Conservation (phyloP, 2,113 vertebrate species). For the Aptenodytes patagonicus region DNA sequence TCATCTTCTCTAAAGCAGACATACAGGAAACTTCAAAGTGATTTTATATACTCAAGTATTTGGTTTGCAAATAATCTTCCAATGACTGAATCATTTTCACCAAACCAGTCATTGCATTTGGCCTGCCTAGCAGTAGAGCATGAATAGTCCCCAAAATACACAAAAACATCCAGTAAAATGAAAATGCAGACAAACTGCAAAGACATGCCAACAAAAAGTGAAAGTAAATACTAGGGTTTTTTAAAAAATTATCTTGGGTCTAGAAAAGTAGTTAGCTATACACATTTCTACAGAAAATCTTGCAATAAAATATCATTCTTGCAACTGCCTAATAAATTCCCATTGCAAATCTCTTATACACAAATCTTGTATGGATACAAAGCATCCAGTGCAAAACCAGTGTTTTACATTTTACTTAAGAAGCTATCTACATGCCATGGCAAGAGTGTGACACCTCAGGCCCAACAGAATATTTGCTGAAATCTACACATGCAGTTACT, state of each 20-base stretch:
- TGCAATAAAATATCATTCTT: neutral
- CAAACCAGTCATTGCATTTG: neutral
- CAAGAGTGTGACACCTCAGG: neutral
- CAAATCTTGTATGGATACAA: neutral
- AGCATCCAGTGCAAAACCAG: neutral
- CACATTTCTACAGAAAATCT: neutral
- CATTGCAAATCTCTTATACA: neutral
- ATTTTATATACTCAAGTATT: neutral
- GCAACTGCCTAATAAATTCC: neutral
- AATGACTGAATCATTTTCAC: constrained; percentile 19
- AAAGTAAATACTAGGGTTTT: neutral
- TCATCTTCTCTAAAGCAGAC: neutral
- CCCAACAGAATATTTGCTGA: neutral
- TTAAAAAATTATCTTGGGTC: neutral
- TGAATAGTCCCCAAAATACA: neutral
- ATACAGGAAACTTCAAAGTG: constrained; percentile 16
- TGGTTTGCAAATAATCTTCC: constrained; percentile 30
- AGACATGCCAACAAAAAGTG: neutral
- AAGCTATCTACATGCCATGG: neutral
- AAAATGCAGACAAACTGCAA: neutral
- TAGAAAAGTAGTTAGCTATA: neutral
- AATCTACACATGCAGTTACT: neutral
- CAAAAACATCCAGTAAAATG: neutral
- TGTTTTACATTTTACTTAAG: neutral
- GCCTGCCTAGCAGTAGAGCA: neutral